Evolutionary conservation across 2,888 invertebrate genomes (phyloP).

Genomic region (Dolomedes plantarius): DNA sequence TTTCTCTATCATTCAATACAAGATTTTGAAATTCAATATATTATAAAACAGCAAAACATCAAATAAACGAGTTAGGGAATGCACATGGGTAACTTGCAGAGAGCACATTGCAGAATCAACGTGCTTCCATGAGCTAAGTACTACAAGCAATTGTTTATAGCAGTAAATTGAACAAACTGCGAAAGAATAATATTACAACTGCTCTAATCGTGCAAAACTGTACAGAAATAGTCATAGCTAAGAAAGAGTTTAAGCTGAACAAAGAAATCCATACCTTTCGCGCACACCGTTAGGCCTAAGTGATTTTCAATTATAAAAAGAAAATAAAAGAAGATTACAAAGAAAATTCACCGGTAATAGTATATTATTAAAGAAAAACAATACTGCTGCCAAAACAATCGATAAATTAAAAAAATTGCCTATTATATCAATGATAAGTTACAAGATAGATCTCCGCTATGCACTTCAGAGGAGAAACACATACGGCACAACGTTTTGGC

Average conservation of each 20-base stretch:
- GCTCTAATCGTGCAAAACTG: background rate
- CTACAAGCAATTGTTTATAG: background rate
- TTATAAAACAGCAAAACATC: too few species aligned
- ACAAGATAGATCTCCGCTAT: background rate
- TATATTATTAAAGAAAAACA: background rate
- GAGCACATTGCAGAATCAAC: background rate
- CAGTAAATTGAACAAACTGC: background rate
- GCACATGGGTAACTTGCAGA: background rate
- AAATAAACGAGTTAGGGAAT: background rate
- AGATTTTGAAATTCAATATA: too few species aligned
- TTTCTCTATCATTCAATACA: too few species aligned
- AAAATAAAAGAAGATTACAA: background rate
- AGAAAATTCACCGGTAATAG: background rate
- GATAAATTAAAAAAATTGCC: background rate
- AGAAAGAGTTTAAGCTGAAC: background rate
- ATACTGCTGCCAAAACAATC: background rate
- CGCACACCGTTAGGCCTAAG: conserved; percentile 58
- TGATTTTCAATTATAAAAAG: background rate
- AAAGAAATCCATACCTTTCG: conserved; percentile 19
- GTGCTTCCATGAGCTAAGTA: background rate
- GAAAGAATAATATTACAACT: background rate
- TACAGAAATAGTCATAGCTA: background rate
- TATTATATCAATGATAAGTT: background rate
- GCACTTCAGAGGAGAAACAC: background rate
- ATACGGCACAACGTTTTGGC: conserved; percentile 18